Base-by-base conservation (phyloP, 2,113 vertebrate species). In the Hippocampus zosterae region DNA sequence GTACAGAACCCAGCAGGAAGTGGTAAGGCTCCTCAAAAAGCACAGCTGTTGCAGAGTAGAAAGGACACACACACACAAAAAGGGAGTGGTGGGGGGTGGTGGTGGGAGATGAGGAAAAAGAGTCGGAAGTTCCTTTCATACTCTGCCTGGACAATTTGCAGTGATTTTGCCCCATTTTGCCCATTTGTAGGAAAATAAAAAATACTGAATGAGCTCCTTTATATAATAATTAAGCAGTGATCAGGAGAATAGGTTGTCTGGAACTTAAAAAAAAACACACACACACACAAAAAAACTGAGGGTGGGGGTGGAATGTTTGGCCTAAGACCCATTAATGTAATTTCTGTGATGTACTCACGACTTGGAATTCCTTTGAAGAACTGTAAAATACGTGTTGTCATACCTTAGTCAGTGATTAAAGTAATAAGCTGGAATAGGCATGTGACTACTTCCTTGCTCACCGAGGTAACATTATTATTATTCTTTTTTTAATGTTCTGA, bases 1-100 rank as follows among this genome's bases (percentile, higher is more conserved):
- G 79, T 74, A 79, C 81, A 86, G 75, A 81, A 79, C 77, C 70
- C 85, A 85, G 81, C 82, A 65, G 87, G 84, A 75, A 65, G 77
- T 76, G 55, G 68, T 55, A 68, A 65, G 79, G 66, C 80, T 78
- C 68, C 52, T 74, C 76, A 55, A 65, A 64, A 70, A 74, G 77
- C 72, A 87, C 84, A 84, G 87, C 83, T 86, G 88, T 72, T 50
- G 21, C 70, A 46, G 64, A 72, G 74, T 27, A 76, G 55, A 46
- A 55, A 53, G 33, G 19, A 40, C 33, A n/a, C 52, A n/a, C n/a
- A n/a, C n/a, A 23, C 25, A 27, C 48, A 70, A 66, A n/a, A 44
- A 66, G 27, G 37, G 0, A 19, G 67, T 5, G 33, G 70, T 11
- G 41, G 9, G 33, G 16, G n/a, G 8, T 37, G 52, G 8, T 37